Evolutionary conservation across 2,888 invertebrate genomes (phyloP).

Genomic region (Limnephilus auricula): DNA sequence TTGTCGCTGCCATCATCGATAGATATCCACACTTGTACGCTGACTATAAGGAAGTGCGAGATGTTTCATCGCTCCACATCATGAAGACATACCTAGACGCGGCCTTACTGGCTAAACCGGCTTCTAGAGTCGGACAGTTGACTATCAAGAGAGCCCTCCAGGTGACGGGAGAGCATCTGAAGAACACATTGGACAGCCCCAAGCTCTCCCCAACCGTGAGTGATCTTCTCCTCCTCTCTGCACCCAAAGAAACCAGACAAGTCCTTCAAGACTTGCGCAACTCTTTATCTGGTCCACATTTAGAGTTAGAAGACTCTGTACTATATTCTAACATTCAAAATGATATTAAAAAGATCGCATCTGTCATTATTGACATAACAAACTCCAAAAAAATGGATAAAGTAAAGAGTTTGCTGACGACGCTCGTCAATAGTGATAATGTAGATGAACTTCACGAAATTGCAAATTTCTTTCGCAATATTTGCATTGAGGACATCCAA

Average conservation of each 20-base stretch:
- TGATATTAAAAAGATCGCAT: too few relatives aligned
- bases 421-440: not conserved
- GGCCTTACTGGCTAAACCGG: too few relatives aligned
- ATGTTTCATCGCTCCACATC: too few relatives aligned
- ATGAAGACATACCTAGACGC: too few relatives aligned
- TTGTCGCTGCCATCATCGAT: not conserved
- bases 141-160: not conserved
- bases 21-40: too few relatives aligned
- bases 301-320: too few relatives aligned
- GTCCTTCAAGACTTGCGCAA: too few relatives aligned
- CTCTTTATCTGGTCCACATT: too few relatives aligned
- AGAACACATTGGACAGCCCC: constrained; percentile 3
- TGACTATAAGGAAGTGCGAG: too few relatives aligned
- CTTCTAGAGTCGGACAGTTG: too few relatives aligned
- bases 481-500: not conserved
- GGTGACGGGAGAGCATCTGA: not conserved
- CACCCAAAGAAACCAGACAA: not conserved
- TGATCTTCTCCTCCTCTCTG: not conserved
- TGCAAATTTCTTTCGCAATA: not conserved
- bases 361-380: too few relatives aligned
- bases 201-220: not conserved
- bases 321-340: too few relatives aligned
- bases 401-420: not conserved
- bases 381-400: not conserved
- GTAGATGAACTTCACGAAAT: not conserved